Conservation (phyloP, 2,888 invertebrate species). For the Lumbricus terrestris region DNA sequence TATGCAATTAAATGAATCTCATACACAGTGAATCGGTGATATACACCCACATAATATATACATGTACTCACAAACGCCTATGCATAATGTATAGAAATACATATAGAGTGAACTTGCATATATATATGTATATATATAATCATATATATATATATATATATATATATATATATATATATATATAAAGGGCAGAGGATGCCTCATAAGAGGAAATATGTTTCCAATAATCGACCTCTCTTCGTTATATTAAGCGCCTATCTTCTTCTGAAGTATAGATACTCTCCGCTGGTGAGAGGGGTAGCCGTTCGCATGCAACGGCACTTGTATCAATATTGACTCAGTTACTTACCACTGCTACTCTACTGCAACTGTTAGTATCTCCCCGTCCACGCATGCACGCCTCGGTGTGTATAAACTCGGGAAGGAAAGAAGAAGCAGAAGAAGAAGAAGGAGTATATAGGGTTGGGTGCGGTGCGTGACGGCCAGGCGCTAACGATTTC, state of each 20-base stretch:
- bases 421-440: no score
- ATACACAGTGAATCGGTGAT: no score
- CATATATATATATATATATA: no score
- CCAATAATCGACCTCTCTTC: not conserved
- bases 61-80: not conserved
- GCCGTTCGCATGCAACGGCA: not conserved
- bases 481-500: not conserved
- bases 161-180: no score
- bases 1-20: not conserved
- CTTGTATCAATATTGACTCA: slow-evolving; percentile 14
- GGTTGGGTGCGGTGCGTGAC: not conserved
- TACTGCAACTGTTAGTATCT: not conserved
- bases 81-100: not conserved
- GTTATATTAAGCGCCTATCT: not conserved
- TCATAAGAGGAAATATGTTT: not conserved
- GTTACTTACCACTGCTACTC: not conserved
- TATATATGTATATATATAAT: no score
- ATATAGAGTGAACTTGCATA: no score
- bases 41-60: not conserved
- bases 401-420: no score
- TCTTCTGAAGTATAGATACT: not conserved
- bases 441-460: not conserved
- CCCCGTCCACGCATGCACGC: not conserved
- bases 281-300: not conserved
- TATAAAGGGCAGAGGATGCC: no score